These are phyloP conservation scores for Ctenomys sociabilis DNA, from an alignment of 2,113 vertebrate genomes.

Conservation along the genomic window DNA sequence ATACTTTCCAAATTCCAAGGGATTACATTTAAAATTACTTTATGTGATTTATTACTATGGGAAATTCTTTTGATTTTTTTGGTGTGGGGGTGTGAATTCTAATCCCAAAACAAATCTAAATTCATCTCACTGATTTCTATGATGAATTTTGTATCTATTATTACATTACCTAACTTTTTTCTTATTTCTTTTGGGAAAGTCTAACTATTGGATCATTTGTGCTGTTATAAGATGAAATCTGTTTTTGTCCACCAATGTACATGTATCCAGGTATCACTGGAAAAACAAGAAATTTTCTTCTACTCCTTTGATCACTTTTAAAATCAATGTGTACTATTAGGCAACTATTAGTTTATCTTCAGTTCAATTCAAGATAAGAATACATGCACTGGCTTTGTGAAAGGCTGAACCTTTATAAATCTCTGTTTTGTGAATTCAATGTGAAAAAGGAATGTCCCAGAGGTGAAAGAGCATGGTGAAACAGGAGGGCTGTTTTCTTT, in stretches of 20 bases:
- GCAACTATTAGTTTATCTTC: background rate
- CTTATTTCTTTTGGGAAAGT: background rate
- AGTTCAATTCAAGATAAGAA: constrained; percentile 7
- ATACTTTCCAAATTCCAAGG: constrained; percentile 11
- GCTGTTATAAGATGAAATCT: constrained; percentile 42
- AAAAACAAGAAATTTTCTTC: constrained; percentile 7
- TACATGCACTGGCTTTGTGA: background rate
- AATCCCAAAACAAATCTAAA: constrained; percentile 57
- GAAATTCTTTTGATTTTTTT: constrained; percentile 32
- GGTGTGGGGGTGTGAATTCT: background rate
- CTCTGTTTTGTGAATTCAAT: background rate
- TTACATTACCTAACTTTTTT: background rate
- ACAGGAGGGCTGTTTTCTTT: constrained; percentile 32
- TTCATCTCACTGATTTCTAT: background rate
- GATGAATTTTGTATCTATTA: background rate
- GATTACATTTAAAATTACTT: constrained; percentile 44
- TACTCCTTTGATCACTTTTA: background rate
- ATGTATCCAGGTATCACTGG: background rate
- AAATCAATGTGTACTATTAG: constrained; percentile 12
- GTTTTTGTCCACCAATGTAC: background rate
- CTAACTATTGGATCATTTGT: background rate
- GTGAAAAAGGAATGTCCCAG: background rate
- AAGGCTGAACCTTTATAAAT: background rate
- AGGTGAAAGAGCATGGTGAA: background rate
- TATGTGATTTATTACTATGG: background rate